Conservation (phyloP, 1,140 invertebrate genomes). For the Apis dorsata region DNA sequence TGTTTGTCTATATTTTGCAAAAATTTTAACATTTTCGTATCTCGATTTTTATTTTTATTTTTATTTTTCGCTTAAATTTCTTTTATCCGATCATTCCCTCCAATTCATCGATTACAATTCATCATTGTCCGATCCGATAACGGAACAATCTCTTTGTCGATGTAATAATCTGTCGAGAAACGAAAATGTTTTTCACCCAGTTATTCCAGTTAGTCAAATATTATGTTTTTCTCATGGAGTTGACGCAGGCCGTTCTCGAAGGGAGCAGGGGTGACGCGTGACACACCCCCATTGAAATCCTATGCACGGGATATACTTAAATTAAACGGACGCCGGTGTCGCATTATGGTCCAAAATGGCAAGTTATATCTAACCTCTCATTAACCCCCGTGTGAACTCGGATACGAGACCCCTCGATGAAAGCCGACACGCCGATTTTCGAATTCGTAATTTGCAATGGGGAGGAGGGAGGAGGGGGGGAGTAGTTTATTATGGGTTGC, state of each 20-base stretch:
- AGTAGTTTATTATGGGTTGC: slow-evolving; percentile 51
- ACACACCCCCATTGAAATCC: slow-evolving; percentile 77
- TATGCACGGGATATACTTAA: slow-evolving; percentile 75
- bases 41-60: too few species aligned
- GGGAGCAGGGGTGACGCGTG: slow-evolving; percentile 54
- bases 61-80: not conserved
- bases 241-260: slow-evolving; percentile 32
- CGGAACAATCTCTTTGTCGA: not conserved
- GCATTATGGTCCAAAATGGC: slow-evolving; percentile 72
- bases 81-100: too few species aligned
- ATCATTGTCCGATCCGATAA: not conserved
- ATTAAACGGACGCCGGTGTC: slow-evolving; percentile 77
- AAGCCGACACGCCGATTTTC: slow-evolving; percentile 70
- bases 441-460: slow-evolving; percentile 65
- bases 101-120: not conserved
- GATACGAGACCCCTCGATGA: slow-evolving; percentile 47
- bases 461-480: not conserved
- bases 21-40: not conserved
- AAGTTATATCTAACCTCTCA: slow-evolving; percentile 80
- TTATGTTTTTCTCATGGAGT: slow-evolving; percentile 78
- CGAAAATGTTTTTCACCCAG: slow-evolving; percentile 19
- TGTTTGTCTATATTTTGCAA: not conserved
- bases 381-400: slow-evolving; percentile 77
- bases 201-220: slow-evolving; percentile 66
- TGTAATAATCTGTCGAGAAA: not conserved